phyloP scores from a whole-genome alignment of 2,113 vertebrate genomes.

The Zingel zingel region DNA sequence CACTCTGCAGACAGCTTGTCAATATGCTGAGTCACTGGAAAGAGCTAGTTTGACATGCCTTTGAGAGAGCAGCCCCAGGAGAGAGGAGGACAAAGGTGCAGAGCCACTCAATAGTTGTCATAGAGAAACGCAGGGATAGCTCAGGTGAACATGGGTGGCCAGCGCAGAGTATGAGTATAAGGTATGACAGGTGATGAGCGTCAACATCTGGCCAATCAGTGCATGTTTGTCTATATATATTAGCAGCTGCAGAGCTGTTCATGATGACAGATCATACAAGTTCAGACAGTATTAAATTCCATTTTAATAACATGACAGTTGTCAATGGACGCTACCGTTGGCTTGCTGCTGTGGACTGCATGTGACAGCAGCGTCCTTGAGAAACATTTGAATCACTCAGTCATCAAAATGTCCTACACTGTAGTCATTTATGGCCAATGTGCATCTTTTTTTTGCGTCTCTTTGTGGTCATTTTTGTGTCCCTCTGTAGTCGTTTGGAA shows the following conservation, averaged over 20 bases:
- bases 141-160: background rate
- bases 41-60: constrained; percentile 37
- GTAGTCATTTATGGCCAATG: too few species aligned
- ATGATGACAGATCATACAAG: background rate
- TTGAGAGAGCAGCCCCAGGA: constrained; percentile 17
- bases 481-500: background rate
- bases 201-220: constrained; percentile 4
- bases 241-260: background rate
- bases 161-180: background rate
- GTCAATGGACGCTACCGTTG: background rate
- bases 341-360: background rate
- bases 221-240: background rate
- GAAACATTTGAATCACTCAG: background rate
- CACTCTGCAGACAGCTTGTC: constrained; percentile 54
- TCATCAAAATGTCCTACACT: too few species aligned
- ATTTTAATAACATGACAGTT: background rate
- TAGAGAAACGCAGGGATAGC: background rate
- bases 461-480: background rate
- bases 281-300: background rate
- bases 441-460: too few species aligned
- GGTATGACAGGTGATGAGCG: background rate
- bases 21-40: constrained; percentile 57
- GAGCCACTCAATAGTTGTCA: constrained; percentile 22
- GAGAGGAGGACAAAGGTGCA: constrained; percentile 33
- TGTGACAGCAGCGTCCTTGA: background rate